Evolutionary conservation across 2,113 vertebrate species (phyloP).

Genomic region (Rissa tridactyla): DNA sequence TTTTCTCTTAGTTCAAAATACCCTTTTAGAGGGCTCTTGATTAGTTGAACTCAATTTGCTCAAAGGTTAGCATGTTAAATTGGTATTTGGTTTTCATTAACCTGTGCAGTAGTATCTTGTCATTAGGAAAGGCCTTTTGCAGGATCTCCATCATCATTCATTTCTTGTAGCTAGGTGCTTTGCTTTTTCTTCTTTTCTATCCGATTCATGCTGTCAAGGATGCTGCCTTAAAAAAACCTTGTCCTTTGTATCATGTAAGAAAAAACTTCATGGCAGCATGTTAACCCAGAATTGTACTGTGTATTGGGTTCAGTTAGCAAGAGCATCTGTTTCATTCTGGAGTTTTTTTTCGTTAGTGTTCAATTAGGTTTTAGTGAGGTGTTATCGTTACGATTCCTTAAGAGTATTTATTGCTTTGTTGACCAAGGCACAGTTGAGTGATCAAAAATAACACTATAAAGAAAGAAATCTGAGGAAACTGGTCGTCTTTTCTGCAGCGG

Average conservation of each 20-base stretch:
- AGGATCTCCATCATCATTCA: conserved; percentile 57
- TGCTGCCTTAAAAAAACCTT: not conserved
- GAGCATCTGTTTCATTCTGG: not conserved
- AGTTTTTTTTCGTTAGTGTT: not conserved
- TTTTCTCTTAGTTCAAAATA: conserved; percentile 59
- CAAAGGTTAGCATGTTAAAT: conserved; percentile 69
- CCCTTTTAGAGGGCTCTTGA: conserved; percentile 65
- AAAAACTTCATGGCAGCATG: not conserved
- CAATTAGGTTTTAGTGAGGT: not conserved
- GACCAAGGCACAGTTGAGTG: not conserved
- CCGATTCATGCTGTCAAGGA: not conserved
- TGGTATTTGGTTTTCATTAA: conserved; percentile 74
- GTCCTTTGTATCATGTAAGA: not conserved
- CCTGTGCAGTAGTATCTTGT: conserved; percentile 66
- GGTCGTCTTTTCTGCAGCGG: not conserved
- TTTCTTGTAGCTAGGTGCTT: conserved; percentile 40
- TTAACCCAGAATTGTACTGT: not conserved
- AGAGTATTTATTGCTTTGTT: not conserved
- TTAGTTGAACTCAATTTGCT: conserved; percentile 74
- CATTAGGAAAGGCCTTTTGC: conserved; percentile 56
- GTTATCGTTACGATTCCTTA: not conserved
- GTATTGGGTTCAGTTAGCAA: not conserved
- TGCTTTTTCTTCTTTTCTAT: not conserved
- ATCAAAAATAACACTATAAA: not conserved
- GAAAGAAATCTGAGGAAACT: not conserved